Evolutionary conservation across 2,113 vertebrate genomes (phyloP), one percentile per base, ranked within the genome.

Genomic region (Gallinago paraguaiae): DNA sequence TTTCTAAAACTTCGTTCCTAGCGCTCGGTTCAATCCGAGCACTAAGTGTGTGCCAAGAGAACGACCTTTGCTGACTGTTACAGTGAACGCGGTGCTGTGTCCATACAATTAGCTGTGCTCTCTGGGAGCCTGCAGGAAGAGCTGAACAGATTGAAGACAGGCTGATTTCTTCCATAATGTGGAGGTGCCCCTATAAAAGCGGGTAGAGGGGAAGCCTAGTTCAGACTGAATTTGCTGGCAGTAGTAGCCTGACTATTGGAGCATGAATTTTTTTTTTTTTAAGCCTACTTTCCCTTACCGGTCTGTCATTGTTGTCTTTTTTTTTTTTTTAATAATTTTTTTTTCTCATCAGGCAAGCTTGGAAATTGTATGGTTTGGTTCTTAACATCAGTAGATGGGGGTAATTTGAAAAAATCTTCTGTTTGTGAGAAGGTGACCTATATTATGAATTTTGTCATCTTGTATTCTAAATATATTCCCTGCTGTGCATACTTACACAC

Each of bases 1-100:
- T 56, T 95, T 63, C 89, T 88, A 33, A 88, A 90, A 78, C 84
- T 76, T 88, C 88, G 78, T 72, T 95, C 84, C 35, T 86, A 53
- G 35, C 1, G 0, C 75, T 88, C 3, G 1, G 6, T 64, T 95
- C 79, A 82, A 8, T 75, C 67, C 81, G 53, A 59, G 84, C 57
- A 43, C 74, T 79, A 31, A 4, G 17, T 2, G 17, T 16, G 41
- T 87, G 70, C 72, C 94, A 93, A 88, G 85, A 37, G n/a, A 65
- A 43, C 0, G 30, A 76, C 95, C 86, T 92, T 90, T 86, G 82
- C 56, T 57, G 22, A 7, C 72, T 79, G 57, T 22, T 54, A 3
- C 10, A 60, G 67, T 39, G 69, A 82, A 50, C 60, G 2, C 78
- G 63, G 74, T 30, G 63, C 88, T 86, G 20, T 57, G 76, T 75